Evolutionary conservation across 2,797 vertebrate species (phyloP), one percentile per base, ranked within the genome.

Genomic region (Onychomys leucogaster): DNA sequence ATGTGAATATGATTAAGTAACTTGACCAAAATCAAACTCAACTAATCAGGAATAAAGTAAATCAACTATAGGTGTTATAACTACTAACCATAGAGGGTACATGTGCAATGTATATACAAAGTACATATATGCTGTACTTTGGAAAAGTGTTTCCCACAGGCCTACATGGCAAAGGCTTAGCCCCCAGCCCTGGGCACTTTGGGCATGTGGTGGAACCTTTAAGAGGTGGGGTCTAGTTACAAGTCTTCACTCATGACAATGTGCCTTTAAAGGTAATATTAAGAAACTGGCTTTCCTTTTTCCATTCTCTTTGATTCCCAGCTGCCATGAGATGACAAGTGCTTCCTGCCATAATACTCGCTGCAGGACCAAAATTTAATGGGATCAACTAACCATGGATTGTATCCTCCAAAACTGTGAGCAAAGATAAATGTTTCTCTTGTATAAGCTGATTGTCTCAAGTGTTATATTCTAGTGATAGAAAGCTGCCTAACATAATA

Each of bases 1-100:
- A 59, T 57, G 67, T 43, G 43, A 94, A 49, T 95, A 83, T 75
- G 29, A 67, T 92, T 85, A 89, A 83, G n/a, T 95, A 94, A 67
- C 25, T 43, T 87, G 46, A 81, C 59, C 21, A 46, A 87, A 95
- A 19, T 95, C 46, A 94, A 14, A 93, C 21, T 16, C 55, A 93
- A 29, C 7, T 88, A 96, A 77, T 41, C 37, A 71, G 14, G 14
- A 77, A 92, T 52, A 65, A 37, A 32, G 43, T 1, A 76, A 71
- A 80, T 80, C 71, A 76, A n/a, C 6, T 71, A 85, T 78, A 34
- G 27, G 37, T 43, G 8, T 69, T 46, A 10, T 57, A 4, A 86
- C 9, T 80, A 19, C 71, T 43, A 61, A 43, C 29, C 37, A 27
- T 29, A 2, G 49, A 43, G 63, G 8, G 32, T 69, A 37, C 59